Percentiles rank a stretch among this genome's conserved stretches.
Evolutionary conservation across 2,797 vertebrate genomes (phyloP).

Genomic region (Chrysocyon brachyurus): DNA sequence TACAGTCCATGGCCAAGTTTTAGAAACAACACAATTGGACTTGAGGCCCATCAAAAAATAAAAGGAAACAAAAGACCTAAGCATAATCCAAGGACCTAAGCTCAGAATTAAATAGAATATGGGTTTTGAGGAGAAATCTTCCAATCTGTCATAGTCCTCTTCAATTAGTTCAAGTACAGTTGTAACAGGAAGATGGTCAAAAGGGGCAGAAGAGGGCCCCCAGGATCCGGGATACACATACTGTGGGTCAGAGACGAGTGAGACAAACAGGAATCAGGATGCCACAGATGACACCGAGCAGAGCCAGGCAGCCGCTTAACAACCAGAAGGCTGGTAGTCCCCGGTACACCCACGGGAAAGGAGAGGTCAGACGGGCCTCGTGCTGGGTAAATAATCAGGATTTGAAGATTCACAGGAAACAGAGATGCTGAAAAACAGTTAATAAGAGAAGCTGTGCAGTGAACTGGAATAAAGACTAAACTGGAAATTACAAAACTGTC

Average conservation of each 20-base stretch:
- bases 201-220: neutral
- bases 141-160: neutral
- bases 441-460: neutral
- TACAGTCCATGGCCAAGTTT: neutral
- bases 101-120: neutral
- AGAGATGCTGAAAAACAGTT: no score
- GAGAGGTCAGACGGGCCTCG: neutral
- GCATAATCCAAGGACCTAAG: neutral
- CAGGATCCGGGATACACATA: no score
- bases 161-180: neutral
- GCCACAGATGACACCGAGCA: neutral
- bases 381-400: neutral
- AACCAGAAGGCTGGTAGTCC: no score
- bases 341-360: no score
- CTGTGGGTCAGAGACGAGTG: neutral
- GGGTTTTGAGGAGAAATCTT: neutral
- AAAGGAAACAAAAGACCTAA: neutral
- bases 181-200: neutral
- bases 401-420: neutral
- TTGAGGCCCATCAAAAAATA: neutral
- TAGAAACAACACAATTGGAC: neutral
- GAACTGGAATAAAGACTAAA: neutral
- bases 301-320: accelerated
- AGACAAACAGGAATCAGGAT: neutral
- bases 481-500: neutral